Evolutionary conservation across 2,888 invertebrate genomes (phyloP), one percentile per base, ranked within the genome.

Genomic region (Drosophila meridiana): DNA sequence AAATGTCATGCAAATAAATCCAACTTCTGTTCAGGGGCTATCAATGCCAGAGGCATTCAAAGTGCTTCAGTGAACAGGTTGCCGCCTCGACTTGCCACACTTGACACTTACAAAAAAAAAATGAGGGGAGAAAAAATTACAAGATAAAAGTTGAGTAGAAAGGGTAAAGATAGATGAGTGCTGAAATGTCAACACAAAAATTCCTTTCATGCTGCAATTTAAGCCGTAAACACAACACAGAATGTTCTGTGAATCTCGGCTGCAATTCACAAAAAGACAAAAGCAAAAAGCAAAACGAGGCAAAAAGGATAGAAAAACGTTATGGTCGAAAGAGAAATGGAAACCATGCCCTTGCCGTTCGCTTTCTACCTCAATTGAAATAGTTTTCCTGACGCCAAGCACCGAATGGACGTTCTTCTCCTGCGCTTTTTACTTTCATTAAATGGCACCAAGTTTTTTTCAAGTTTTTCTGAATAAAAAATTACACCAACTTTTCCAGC

Each of bases 311-410:
- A 32, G 20, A 40, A 60, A 56, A 61, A 65, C 34, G 52, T 26
- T 38, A 56, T 47, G 68, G 55, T 43, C 36, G 69, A 48, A 59
- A 59, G 63, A 50, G 68, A 77, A 79, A 76, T 76, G 79, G 73
- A 82, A 84, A 81, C 73, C 80, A 57, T 87, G 89, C 82, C 85
- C 89, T 87, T 89, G 87, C 80, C 87, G 84, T 82, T 74, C 78
- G 76, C 80, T 87, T 89, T 82, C 72, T 80, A 85, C 85, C 85
- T 85, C 89, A 85, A 85, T 85, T 85, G 85, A 89, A 85, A 85
- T 85, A 85, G 85, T 89, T 89, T 85, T 78, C 82, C 58, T 61
- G 75, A 69, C 77, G 77, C 75, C 79, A 73, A 67, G 73, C 52
- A 52, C 73, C 65, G 53, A 81, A 72, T 76, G 83, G 76, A 69